phyloP scores from a whole-genome alignment of 2,113 vertebrate genomes.

The Proterorhinus semilunaris region DNA sequence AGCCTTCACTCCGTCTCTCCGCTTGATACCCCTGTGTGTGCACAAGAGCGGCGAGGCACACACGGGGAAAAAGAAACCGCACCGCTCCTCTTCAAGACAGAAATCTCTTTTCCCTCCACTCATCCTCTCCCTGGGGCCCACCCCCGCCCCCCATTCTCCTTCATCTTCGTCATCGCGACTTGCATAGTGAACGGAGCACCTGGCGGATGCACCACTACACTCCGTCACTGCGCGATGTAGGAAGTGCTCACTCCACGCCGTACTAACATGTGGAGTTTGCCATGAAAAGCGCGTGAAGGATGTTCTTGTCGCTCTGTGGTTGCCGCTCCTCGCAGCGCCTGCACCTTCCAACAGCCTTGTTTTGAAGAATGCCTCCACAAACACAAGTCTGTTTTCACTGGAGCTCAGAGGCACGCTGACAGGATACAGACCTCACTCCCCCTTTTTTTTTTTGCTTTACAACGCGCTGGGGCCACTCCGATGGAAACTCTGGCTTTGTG shows the following conservation, averaged over 20 bases:
- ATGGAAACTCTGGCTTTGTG: slow-evolving; percentile 28
- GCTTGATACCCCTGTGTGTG: slow-evolving; percentile 52
- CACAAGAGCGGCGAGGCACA: slow-evolving; percentile 31
- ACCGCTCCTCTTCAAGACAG: slow-evolving; percentile 71
- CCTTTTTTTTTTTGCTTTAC: slow-evolving; percentile 17
- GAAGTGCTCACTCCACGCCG: slow-evolving; percentile 9
- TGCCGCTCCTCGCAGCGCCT: slow-evolving; percentile 36
- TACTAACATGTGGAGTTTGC: slow-evolving; percentile 42
- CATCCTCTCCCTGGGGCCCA: slow-evolving; percentile 66
- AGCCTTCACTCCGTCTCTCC: slow-evolving; percentile 51
- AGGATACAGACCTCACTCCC: slow-evolving; percentile 52
- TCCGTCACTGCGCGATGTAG: slow-evolving; percentile 29
- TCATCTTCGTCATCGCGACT: slow-evolving; percentile 49
- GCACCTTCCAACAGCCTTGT: slow-evolving; percentile 37
- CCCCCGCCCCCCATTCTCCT: slow-evolving; percentile 51
- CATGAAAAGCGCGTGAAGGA: slow-evolving; percentile 25
- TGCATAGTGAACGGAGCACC: slow-evolving; percentile 49
- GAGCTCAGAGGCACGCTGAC: slow-evolving; percentile 57
- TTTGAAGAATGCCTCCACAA: slow-evolving; percentile 53
- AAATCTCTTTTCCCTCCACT: slow-evolving; percentile 65
- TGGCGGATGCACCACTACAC: slow-evolving; percentile 29
- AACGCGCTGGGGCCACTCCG: slow-evolving; percentile 38
- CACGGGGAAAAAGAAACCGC: slow-evolving; percentile 28
- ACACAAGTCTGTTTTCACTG: slow-evolving; percentile 41
- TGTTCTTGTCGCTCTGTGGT: slow-evolving; percentile 46